Conservation (phyloP, 2,113 vertebrate species). For the Rissa tridactyla region DNA sequence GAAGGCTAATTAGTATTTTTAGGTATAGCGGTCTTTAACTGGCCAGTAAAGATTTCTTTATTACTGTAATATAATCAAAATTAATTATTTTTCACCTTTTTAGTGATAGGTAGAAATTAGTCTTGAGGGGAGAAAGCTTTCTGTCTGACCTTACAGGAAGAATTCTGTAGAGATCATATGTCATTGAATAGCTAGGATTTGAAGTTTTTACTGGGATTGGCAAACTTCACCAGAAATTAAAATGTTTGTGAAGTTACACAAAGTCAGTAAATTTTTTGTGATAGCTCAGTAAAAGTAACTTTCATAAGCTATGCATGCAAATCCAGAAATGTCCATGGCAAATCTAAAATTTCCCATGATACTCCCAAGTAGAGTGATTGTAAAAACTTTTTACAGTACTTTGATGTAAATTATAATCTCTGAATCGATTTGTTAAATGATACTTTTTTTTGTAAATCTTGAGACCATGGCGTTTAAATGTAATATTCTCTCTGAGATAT, state of each 20-base stretch:
- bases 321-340: not conserved
- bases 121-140: not conserved
- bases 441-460: not conserved
- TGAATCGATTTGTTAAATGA: not conserved
- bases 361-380: not conserved
- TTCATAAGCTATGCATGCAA: not conserved
- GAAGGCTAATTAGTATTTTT: not conserved
- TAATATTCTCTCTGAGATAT: not conserved
- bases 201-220: not conserved
- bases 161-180: not conserved
- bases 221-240: not conserved
- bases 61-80: not conserved
- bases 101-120: not conserved
- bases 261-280: not conserved
- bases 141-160: not conserved
- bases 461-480: not conserved
- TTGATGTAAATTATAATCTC: not conserved
- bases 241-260: not conserved
- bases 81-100: not conserved
- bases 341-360: not conserved
- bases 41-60: not conserved
- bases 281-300: not conserved
- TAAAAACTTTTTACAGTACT: not conserved
- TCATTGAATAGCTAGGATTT: not conserved
- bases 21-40: not conserved